Evolutionary conservation across 2,113 vertebrate genomes (phyloP).

Genomic region (Collichthys lucidus): DNA sequence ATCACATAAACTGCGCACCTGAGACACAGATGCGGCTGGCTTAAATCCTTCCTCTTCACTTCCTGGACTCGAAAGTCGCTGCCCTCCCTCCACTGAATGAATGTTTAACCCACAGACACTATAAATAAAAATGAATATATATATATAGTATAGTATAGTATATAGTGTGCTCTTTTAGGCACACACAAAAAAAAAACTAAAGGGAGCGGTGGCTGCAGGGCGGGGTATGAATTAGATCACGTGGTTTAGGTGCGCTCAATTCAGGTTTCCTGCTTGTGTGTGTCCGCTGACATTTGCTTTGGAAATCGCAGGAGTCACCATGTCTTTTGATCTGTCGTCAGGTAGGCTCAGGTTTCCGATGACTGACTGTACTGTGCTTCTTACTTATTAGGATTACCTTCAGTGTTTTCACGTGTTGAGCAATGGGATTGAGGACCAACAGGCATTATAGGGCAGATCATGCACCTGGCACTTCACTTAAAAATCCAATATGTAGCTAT

Average conservation of each 20-base stretch:
- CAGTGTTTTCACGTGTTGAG: background rate
- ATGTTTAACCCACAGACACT: background rate
- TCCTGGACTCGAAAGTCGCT: background rate
- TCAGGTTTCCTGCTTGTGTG: background rate
- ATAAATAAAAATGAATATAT: too few species aligned
- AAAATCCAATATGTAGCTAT: too few species aligned
- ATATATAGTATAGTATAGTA: too few species aligned
- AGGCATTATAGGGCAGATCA: background rate
- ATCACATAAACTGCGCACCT: too few species aligned
- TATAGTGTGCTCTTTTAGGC: too few species aligned
- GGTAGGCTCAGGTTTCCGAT: constrained; percentile 28
- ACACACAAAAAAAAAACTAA: too few species aligned
- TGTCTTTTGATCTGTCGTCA: constrained; percentile 55
- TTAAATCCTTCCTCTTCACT: too few species aligned
- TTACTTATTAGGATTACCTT: background rate
- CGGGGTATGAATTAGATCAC: background rate
- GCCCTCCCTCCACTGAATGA: background rate
- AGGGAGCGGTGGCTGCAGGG: background rate
- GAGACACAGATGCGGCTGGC: too few species aligned
- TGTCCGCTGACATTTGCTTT: background rate
- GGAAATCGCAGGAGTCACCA: background rate
- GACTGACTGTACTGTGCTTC: too few species aligned
- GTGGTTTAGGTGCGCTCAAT: constrained; percentile 29
- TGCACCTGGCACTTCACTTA: background rate
- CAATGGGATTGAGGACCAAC: background rate